Conservation (phyloP, 2,797 vertebrate genomes). For the Limosa lapponica region DNA sequence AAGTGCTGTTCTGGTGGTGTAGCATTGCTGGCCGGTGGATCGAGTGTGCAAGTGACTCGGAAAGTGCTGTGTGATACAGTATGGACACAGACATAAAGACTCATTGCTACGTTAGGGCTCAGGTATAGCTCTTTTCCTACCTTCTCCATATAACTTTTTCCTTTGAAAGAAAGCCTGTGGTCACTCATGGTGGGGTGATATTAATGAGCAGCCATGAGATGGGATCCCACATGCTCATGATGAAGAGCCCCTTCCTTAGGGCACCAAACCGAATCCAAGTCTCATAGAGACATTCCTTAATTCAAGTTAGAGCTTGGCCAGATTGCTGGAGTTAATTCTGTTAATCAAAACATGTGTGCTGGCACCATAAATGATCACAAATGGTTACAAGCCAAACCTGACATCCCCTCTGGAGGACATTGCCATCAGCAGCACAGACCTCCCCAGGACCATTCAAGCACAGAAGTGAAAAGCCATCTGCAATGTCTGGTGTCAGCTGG, state of each 20-base stretch:
- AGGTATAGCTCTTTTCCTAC: not conserved
- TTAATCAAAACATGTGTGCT: not conserved
- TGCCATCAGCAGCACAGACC: not conserved
- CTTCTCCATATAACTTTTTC: not conserved
- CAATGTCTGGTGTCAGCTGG: rapidly evolving
- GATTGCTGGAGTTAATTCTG: not conserved
- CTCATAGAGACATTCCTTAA: not conserved
- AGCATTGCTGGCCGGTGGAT: rapidly evolving
- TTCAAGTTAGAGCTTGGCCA: not conserved
- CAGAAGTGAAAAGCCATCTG: not conserved
- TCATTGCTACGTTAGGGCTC: not conserved
- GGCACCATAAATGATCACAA: not conserved
- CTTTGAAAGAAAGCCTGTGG: not conserved
- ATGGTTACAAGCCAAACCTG: not conserved
- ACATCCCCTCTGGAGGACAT: not conserved
- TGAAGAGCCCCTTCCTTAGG: not conserved
- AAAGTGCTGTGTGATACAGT: not conserved
- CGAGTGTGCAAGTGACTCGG: not conserved
- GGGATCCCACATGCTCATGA: not conserved
- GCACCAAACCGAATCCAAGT: not conserved
- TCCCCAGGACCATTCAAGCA: not conserved
- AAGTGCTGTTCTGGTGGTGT: not conserved
- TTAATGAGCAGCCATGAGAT: not conserved
- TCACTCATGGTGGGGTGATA: not conserved
- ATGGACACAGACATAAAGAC: not conserved